Percentiles rank a stretch among this genome's conserved stretches.
These are phyloP conservation scores for Aramus guarauna DNA, from an alignment of 2,113 vertebrate species.

Conservation along the genomic window DNA sequence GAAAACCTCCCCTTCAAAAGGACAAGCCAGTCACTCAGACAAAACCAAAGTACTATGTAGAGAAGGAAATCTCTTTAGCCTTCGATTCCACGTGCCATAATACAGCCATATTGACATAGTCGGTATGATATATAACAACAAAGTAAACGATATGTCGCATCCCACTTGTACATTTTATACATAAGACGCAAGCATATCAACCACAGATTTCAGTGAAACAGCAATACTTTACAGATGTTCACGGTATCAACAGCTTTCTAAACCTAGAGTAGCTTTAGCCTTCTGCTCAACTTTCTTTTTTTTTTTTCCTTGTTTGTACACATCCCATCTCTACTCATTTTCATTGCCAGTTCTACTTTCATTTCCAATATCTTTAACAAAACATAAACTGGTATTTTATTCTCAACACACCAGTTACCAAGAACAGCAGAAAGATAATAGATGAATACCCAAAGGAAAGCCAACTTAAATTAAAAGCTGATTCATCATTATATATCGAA, in stretches of 20 bases:
- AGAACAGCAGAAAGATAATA: background rate
- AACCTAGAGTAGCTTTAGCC: background rate
- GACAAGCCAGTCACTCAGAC: background rate
- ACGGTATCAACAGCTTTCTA: background rate
- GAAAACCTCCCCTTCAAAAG: background rate
- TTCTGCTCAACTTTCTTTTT: background rate
- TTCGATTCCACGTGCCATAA: background rate
- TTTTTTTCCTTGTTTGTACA: background rate
- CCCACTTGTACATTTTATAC: background rate
- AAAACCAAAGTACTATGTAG: background rate
- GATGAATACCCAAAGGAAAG: background rate
- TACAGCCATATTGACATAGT: background rate
- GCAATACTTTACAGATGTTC: background rate
- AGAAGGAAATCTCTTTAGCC: background rate
- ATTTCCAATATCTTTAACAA: background rate
- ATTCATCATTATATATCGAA: background rate
- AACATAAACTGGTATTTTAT: background rate
- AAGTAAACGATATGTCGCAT: accelerated
- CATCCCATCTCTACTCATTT: background rate
- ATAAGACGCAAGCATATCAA: background rate
- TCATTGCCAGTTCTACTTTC: background rate
- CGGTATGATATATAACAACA: accelerated
- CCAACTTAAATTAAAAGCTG: background rate
- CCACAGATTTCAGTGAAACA: background rate
- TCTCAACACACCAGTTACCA: background rate